Evolutionary conservation across 1,140 invertebrate species (phyloP).

Genomic region (Copidosoma floridanum): DNA sequence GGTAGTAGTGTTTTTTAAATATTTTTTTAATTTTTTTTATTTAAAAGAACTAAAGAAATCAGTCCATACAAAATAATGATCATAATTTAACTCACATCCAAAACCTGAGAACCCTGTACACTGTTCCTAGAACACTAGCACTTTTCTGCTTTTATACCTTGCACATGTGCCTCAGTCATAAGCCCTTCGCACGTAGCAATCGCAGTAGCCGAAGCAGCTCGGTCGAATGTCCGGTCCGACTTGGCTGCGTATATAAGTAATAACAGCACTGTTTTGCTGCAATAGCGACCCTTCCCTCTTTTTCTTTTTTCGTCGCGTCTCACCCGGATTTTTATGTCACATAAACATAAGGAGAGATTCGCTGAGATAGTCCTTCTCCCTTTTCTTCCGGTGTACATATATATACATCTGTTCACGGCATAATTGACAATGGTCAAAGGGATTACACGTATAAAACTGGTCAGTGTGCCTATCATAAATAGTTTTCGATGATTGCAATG

Average conservation of each 20-base stretch:
- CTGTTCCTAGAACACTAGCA: background rate
- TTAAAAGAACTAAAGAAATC: no score
- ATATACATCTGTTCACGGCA: conserved; percentile 36
- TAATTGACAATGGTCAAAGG: conserved; percentile 49
- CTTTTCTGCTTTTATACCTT: background rate
- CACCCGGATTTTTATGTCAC: conserved; percentile 52
- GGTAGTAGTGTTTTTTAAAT: no score
- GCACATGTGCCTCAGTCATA: conserved; percentile 4
- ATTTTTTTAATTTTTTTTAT: no score
- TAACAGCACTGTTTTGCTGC: background rate
- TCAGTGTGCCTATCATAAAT: no score
- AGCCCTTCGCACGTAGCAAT: conserved; percentile 26
- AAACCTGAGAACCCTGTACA: no score
- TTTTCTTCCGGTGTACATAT: background rate
- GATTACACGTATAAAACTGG: no score
- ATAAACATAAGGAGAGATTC: conserved; percentile 57
- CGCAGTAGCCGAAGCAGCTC: background rate
- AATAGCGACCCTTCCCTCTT: background rate
- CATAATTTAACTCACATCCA: no score
- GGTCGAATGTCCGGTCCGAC: background rate
- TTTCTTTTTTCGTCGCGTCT: background rate
- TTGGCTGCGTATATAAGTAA: background rate
- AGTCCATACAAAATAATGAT: no score
- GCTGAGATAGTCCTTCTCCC: conserved; percentile 43
- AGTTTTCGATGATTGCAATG: no score